These are phyloP conservation scores for Canis aureus DNA, from an alignment of 2,113 vertebrate species.

Conservation along the genomic window DNA sequence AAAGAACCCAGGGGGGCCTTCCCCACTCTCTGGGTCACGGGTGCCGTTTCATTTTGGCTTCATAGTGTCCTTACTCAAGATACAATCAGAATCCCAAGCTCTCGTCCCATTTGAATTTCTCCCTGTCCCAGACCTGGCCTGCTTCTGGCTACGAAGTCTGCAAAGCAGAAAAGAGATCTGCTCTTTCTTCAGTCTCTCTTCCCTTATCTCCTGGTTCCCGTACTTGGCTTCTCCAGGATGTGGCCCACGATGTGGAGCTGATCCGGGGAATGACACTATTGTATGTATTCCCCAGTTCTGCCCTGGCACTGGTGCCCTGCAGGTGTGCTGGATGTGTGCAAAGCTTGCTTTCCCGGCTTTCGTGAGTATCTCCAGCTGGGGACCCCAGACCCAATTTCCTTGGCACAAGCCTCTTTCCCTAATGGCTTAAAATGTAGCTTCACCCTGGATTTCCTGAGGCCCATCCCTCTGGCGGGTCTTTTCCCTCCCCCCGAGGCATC, in stretches of 20 bases:
- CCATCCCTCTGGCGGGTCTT: background rate
- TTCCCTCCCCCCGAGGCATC: background rate
- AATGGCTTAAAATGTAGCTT: background rate
- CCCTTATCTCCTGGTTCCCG: background rate
- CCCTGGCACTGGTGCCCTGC: background rate
- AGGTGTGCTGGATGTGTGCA: background rate
- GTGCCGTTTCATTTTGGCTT: background rate
- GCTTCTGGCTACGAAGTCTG: background rate
- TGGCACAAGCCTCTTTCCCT: background rate
- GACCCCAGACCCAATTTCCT: background rate
- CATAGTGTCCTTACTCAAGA: background rate
- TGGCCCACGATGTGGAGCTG: background rate
- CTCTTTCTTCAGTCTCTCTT: background rate
- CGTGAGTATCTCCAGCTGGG: background rate
- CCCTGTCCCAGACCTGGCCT: background rate
- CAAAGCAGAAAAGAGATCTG: background rate
- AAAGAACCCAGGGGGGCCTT: background rate
- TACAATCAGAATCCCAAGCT: background rate
- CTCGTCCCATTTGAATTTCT: background rate
- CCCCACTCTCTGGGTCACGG: background rate
- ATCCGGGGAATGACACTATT: fast-evolving
- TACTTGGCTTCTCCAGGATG: background rate
- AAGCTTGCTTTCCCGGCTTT: background rate
- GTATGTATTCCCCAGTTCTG: fast-evolving
- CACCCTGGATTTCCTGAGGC: background rate